These are phyloP conservation scores for Aphrocallistes beatrix DNA, from an alignment of 37 sponge, comb jelly and placozoan genomes.

Conservation along the genomic window DNA sequence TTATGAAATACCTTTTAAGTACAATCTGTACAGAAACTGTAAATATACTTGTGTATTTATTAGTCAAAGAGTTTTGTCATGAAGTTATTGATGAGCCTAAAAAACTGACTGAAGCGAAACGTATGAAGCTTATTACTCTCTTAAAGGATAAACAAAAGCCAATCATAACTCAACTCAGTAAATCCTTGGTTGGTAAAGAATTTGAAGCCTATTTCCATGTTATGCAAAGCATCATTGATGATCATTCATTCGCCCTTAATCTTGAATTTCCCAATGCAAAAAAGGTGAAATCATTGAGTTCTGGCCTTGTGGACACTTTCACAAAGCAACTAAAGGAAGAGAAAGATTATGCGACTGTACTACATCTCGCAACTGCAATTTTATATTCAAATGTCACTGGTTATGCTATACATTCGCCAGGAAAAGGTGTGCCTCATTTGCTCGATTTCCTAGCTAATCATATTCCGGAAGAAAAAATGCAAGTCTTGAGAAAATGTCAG, in stretches of 20 bases:
- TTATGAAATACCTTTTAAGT: background rate
- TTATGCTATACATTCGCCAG: slow-evolving; percentile 63
- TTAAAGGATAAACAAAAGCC: background rate
- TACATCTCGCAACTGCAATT: slow-evolving; percentile 59
- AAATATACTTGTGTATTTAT: background rate
- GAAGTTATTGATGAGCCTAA: background rate
- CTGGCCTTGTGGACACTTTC: slow-evolving; percentile 25
- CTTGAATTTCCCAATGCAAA: background rate
- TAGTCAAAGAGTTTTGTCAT: background rate
- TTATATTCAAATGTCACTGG: slow-evolving; percentile 67
- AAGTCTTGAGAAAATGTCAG: background rate
- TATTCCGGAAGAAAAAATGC: background rate
- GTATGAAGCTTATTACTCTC: background rate
- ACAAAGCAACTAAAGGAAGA: slow-evolving; percentile 49
- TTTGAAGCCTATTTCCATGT: background rate
- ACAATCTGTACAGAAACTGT: background rate
- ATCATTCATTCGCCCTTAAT: background rate
- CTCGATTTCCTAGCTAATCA: background rate
- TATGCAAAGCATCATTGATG: background rate
- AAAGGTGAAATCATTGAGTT: background rate
- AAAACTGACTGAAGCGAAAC: background rate
- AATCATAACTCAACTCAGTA: background rate
- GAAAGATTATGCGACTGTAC: slow-evolving; percentile 59
- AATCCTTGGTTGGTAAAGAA: background rate
- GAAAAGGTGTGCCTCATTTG: slow-evolving; percentile 59